phyloP scores from a whole-genome alignment of 35 echinoderm and acorn worm species.

The Lytechinus pictus region DNA sequence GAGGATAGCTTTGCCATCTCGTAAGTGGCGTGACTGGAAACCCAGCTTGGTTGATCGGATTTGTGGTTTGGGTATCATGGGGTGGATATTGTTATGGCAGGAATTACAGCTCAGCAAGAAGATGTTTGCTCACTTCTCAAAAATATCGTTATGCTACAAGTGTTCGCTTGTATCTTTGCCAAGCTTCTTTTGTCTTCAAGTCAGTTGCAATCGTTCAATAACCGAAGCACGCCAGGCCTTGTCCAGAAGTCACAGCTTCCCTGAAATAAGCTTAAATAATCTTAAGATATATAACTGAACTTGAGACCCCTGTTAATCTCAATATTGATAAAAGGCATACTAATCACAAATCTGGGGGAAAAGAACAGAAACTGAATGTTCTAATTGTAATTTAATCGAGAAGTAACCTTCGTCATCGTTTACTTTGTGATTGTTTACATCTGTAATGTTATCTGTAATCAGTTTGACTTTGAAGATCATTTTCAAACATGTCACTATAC shows the following conservation, averaged over 20 bases:
- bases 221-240: too few species aligned
- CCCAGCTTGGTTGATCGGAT: background rate
- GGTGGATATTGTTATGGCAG: background rate
- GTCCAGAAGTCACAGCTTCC: too few species aligned
- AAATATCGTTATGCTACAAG: too few species aligned
- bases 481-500: background rate
- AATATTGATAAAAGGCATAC: too few species aligned
- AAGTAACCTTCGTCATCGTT: background rate
- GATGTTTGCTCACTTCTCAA: background rate
- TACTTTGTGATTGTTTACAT: background rate
- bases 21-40: background rate
- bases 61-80: background rate
- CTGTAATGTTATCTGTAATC: background rate
- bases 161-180: too few species aligned
- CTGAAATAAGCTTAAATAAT: too few species aligned
- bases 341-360: too few species aligned
- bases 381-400: background rate
- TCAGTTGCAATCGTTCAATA: too few species aligned
- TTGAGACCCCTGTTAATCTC: too few species aligned
- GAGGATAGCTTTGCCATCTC: background rate
- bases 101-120: conserved; percentile 1
- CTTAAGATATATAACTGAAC: too few species aligned
- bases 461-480: background rate
- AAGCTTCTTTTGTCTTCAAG: too few species aligned
- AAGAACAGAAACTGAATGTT: too few species aligned